Base-by-base conservation (phyloP, 1,140 invertebrate species). In the Mycetomoellerius zeteki region DNA sequence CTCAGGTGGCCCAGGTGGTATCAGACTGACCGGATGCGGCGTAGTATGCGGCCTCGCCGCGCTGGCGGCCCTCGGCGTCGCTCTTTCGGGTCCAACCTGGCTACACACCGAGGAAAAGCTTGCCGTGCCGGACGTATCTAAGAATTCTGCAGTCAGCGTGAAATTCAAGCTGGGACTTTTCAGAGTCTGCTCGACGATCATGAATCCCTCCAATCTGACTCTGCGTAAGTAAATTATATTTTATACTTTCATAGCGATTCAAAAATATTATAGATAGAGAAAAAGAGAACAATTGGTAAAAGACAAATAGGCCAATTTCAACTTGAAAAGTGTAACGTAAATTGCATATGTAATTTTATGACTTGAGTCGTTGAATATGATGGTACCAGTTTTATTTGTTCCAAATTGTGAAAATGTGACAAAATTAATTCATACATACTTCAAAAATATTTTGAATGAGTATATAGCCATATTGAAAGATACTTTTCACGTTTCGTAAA, bases 61-160 rank as follows among this genome's bases (percentile, higher is more conserved):
- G 0, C 89, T 95, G 0, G 94, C 93, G 0, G 95, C 95, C 6
- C 91, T 95, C 6, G 92, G 94, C 64, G 93, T 94, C 5, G 94
- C 94, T 0, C 91, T 95, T 37, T 85, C 95, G 37, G 94, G 94
- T 3, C 94, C 95, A 3, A 94, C 94, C 7, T 95, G 95, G 94
- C 91, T 95, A 19, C 94, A 95, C 67, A 95, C 95, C 27, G 95
- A 95, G 69, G 95, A 95, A 75, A 93, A 93, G 86, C 86, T 95
- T 21, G 88, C 89, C 33, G 73, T 92, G 65, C 93, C 94, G 2
- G 90, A 94, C 69, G 37, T 94, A 19, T 89, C 93, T 1, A 89
- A 92, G 19, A 94, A 93, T 73, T 85, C 92, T 24, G 73, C 86
- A 7, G 93, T 94, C 77, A 95, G 91, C 37, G 94, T 95, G 12